A percentile compares a stretch with the other conserved stretches of the same genome.
Conservation (phyloP, 2,888 invertebrate species). For the Melieria omissa region DNA sequence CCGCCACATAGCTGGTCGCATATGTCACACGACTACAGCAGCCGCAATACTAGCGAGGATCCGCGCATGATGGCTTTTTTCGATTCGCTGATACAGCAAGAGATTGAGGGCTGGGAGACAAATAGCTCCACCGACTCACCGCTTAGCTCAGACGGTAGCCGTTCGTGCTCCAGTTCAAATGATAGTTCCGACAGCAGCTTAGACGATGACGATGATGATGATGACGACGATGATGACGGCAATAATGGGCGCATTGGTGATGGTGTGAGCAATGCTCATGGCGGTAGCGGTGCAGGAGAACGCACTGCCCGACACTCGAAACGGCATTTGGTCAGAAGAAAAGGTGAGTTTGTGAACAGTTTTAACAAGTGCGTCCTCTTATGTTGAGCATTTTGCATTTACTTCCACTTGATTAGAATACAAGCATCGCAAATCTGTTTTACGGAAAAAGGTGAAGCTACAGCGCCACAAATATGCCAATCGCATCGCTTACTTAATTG, state of each 20-base stretch:
- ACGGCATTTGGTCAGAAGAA: conserved; percentile 39
- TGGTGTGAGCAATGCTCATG: not conserved
- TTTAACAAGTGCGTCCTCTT: too few species aligned
- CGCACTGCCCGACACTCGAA: conserved; percentile 35
- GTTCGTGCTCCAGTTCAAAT: conserved; percentile 41
- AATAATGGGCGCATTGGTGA: conserved; percentile 21
- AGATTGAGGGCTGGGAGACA: conserved; percentile 83
- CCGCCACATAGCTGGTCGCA: conserved; percentile 79
- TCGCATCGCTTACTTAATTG: conserved; percentile 78
- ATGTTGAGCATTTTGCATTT: not conserved
- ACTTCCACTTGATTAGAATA: conserved; percentile 32
- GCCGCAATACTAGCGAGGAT: conserved; percentile 89
- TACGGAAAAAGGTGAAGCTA: conserved; percentile 55
- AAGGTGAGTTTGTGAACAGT: conserved; percentile 24
- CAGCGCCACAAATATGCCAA: conserved; percentile 71
- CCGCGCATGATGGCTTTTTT: conserved; percentile 97
- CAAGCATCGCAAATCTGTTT: conserved; percentile 66
- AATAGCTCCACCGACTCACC: conserved; percentile 67
- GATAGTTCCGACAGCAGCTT: conserved; percentile 43
- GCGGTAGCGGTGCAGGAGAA: conserved; percentile 17
- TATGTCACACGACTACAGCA: conserved; percentile 88
- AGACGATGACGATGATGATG: conserved; percentile 45
- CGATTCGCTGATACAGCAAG: conserved; percentile 90
- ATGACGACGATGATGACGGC: conserved; percentile 38
- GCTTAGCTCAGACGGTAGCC: conserved; percentile 47